Base-by-base conservation (phyloP, 2,113 vertebrate genomes). In the Thalassarche chlororhynchos region DNA sequence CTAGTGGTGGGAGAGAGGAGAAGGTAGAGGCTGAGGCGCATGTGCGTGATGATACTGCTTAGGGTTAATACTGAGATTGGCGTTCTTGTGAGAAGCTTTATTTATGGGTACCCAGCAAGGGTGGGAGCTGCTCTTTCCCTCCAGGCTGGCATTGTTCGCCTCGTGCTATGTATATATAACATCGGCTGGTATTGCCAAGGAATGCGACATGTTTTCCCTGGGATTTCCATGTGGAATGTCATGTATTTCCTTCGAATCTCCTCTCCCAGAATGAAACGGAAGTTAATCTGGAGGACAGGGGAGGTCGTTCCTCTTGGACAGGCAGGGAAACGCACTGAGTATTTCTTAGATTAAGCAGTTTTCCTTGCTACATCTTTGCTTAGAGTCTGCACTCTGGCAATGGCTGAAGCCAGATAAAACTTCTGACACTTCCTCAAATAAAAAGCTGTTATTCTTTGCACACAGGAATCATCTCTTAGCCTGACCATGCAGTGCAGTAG, bases 141-240 rank as follows among this genome's bases (percentile, higher is more conserved):
- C 52, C 58, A 69, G 84, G 36, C 60, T 94, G 89, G 89, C 89
- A 79, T 91, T 89, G 84, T 93, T 97, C 9, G 0, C 69, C 40
- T 85, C 0, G 0, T 61, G 36, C 54, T 82, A 3, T 70, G 49
- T 83, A 23, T 96, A 72, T 46, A 29, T 34, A 89, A 70, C 18
- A 3, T 6, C 3, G 58, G 70, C 66, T 70, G 77, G 54, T 76
- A 83, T 55, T 93, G 91, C 89, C 87, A 70, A 96, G 87, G 89
- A 95, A 94, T 91, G 95, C 1, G 0, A 42, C 5, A 0, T 92
- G 84, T 90, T 97, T 96, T 95, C 54, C 64, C 60, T 91, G 74
- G 87, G 94, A 97, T 97, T 96, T 97, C 89, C 91, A 91, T 17
- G 57, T 86, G 96, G 97, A 96, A 97, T 97, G 96, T 94, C 46